These are phyloP conservation scores for Epizoanthus stellaris DNA, from an alignment of 92 coral and sea anemone genomes.

Conservation along the genomic window DNA sequence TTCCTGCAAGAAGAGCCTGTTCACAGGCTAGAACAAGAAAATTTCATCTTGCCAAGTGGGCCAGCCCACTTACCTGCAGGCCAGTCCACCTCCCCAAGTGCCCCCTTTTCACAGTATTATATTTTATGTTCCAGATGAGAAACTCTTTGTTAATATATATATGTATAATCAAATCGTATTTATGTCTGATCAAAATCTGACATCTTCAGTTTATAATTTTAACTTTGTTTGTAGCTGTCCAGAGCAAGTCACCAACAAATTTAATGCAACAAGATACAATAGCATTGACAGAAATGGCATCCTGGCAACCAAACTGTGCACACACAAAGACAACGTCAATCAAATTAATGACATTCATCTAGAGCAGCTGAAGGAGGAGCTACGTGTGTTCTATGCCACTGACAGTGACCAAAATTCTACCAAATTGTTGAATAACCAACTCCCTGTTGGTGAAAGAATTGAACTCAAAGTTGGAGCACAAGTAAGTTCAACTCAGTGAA, in stretches of 20 bases:
- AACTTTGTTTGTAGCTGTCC: constrained; percentile 68
- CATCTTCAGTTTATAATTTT: not conserved
- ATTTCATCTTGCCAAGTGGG: too few relatives aligned
- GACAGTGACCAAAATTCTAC: constrained; percentile 85
- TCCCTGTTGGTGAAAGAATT: constrained; percentile 84
- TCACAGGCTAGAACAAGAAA: too few relatives aligned
- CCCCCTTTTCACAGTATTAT: too few relatives aligned
- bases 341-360: constrained; percentile 94
- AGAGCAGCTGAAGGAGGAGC: constrained; percentile 71
- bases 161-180: too few relatives aligned
- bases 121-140: too few relatives aligned
- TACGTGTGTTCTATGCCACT: constrained; percentile 69
- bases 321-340: constrained; percentile 96
- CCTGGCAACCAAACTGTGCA: constrained; percentile 91
- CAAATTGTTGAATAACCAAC: constrained; percentile 68
- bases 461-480: constrained; percentile 96
- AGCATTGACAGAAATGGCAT: constrained; percentile 81
- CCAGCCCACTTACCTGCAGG: too few relatives aligned
- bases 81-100: too few relatives aligned
- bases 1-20: too few relatives aligned
- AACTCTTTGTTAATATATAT: too few relatives aligned
- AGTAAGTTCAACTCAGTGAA: constrained; percentile 43
- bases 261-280: constrained; percentile 79
- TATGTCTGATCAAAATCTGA: not conserved
- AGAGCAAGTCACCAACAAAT: constrained; percentile 70